Percentiles rank a stretch among this genome's conserved stretches.
These are phyloP conservation scores for Oryzaephilus surinamensis DNA, from an alignment of 1,140 invertebrate species.

Conservation along the genomic window DNA sequence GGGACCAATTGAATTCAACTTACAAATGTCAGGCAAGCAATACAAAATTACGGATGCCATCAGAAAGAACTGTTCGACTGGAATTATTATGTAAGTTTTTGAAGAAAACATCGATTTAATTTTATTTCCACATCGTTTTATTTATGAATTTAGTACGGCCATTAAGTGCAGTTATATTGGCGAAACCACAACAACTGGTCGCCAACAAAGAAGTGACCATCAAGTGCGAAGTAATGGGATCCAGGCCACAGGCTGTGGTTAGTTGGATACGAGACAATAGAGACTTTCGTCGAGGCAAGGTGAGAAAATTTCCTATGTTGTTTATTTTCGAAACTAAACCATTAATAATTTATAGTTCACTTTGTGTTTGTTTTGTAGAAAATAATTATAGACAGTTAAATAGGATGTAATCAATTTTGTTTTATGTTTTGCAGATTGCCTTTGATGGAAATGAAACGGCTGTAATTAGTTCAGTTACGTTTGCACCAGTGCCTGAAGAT, in stretches of 20 bases:
- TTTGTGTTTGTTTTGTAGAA: not conserved
- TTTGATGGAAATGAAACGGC: slow-evolving; percentile 54
- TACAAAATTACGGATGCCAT: slow-evolving; percentile 69
- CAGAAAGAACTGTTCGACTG: slow-evolving; percentile 64
- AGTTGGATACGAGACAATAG: slow-evolving; percentile 71
- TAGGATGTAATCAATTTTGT: not conserved
- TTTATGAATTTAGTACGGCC: slow-evolving; percentile 54
- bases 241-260: slow-evolving; percentile 69
- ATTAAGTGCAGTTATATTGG: slow-evolving; percentile 58
- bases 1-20: slow-evolving; percentile 68
- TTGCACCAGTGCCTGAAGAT: slow-evolving; percentile 71
- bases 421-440: slow-evolving; percentile 44
- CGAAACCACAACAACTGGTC: slow-evolving; percentile 61
- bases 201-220: slow-evolving; percentile 67
- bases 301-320: slow-evolving; percentile 35
- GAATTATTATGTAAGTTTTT: slow-evolving; percentile 67
- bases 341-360: not conserved
- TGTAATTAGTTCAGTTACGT: slow-evolving; percentile 66
- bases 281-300: slow-evolving; percentile 60
- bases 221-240: slow-evolving; percentile 69
- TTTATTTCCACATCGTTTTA: not conserved
- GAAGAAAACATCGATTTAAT: slow-evolving; percentile 5
- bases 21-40: slow-evolving; percentile 79
- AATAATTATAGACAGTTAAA: too few relatives aligned
- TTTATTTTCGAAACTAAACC: too few relatives aligned